These are phyloP conservation scores for Calcarius ornatus DNA, from an alignment of 2,113 vertebrate species.

Conservation along the genomic window DNA sequence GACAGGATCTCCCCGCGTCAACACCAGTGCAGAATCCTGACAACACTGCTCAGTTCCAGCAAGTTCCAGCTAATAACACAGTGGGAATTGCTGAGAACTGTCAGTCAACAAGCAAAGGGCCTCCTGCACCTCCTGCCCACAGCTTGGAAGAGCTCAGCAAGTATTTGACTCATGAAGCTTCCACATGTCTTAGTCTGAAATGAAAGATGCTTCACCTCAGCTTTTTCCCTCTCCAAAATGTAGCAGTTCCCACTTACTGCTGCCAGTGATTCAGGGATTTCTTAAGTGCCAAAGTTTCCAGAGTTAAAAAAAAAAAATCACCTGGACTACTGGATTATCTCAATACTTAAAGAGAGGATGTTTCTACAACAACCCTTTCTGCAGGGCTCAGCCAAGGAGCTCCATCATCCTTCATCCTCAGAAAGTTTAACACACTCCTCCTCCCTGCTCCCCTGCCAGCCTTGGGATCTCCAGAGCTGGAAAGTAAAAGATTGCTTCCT, in stretches of 20 bases:
- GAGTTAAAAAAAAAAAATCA: neutral
- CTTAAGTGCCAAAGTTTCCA: neutral
- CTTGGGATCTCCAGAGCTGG: neutral
- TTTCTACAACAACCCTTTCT: neutral
- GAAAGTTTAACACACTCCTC: neutral
- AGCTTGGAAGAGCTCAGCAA: neutral
- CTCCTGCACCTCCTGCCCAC: neutral
- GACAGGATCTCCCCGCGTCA: neutral
- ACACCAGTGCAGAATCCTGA: neutral
- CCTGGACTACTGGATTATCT: neutral
- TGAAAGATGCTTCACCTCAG: neutral
- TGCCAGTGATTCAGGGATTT: neutral
- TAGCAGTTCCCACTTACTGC: neutral
- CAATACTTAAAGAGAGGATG: neutral
- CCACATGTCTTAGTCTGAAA: neutral
- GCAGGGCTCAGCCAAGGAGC: neutral
- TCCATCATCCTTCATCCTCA: neutral
- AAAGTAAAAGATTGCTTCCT: neutral
- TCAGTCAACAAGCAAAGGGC: neutral
- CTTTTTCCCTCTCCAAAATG: neutral
- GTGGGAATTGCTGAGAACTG: neutral
- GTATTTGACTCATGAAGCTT: neutral
- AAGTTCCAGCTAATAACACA: neutral
- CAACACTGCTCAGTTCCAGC: neutral
- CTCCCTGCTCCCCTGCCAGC: neutral